These are phyloP conservation scores for Suricata suricatta DNA, from an alignment of 2,113 vertebrate species.

Conservation along the genomic window DNA sequence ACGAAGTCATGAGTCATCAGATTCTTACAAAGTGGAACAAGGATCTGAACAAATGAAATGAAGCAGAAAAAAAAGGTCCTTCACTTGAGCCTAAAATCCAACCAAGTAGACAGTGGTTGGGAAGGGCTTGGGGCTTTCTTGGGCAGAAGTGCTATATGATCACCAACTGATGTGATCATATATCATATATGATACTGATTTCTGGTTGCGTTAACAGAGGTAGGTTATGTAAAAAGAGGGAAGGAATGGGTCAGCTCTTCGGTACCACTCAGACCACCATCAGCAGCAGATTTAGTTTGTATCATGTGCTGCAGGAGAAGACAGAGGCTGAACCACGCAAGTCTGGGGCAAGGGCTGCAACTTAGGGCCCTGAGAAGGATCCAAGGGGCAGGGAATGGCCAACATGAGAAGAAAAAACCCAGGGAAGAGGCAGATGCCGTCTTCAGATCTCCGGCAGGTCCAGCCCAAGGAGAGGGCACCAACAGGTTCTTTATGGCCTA, in stretches of 20 bases:
- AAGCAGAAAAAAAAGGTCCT: neutral
- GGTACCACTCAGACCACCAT: neutral
- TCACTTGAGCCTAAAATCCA: neutral
- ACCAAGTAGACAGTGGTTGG: neutral
- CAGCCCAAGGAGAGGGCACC: neutral
- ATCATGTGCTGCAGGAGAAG: neutral
- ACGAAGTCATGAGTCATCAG: neutral
- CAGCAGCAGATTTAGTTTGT: neutral
- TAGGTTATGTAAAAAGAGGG: neutral
- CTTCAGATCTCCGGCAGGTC: neutral
- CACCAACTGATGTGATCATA: too few relatives aligned
- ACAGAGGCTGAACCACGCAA: neutral
- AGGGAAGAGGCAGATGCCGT: neutral
- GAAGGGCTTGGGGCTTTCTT: neutral
- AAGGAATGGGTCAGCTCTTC: neutral
- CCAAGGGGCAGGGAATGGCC: neutral
- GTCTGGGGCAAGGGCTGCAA: neutral
- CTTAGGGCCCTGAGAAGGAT: neutral
- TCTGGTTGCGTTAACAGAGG: constrained; percentile 1
- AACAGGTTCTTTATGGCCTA: neutral
- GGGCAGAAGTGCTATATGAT: neutral
- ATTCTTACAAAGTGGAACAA: neutral
- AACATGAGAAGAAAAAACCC: neutral
- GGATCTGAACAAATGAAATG: neutral
- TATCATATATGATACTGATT: neutral